Conservation (phyloP, 2,888 invertebrate species). For the Coleophora flavipennella region DNA sequence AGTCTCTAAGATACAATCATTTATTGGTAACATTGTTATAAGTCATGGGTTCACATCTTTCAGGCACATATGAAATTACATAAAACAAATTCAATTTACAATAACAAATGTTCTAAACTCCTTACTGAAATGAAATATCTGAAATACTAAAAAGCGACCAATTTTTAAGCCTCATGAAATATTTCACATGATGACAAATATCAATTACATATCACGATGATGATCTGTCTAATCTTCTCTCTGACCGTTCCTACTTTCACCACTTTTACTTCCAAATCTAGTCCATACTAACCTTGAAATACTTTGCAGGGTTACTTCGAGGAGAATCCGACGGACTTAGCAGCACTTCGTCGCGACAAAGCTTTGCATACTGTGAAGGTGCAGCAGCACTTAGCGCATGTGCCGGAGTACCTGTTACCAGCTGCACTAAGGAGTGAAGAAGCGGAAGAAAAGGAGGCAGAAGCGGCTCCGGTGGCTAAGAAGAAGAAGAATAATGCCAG, state of each 20-base stretch:
- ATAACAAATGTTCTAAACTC: too few relatives aligned
- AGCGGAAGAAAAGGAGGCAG: slow-evolving; percentile 44
- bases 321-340: slow-evolving; percentile 90
- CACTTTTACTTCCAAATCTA: background rate
- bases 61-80: too few relatives aligned
- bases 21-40: too few relatives aligned
- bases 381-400: slow-evolving; percentile 88
- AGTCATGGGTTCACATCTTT: too few relatives aligned
- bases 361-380: slow-evolving; percentile 87
- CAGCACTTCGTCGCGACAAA: slow-evolving; percentile 88
- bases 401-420: slow-evolving; percentile 94
- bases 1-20: too few relatives aligned
- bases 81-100: too few relatives aligned
- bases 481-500: slow-evolving; percentile 39
- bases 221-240: slow-evolving; percentile 69
- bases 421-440: slow-evolving; percentile 79
- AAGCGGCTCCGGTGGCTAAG: slow-evolving; percentile 29
- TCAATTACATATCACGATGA: slow-evolving; percentile 26
- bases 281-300: background rate
- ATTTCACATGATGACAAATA: slow-evolving; percentile 35
- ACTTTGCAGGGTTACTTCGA: slow-evolving; percentile 85
- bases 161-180: background rate
- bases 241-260: slow-evolving; percentile 27
- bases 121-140: too few relatives aligned
- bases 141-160: too few relatives aligned